Conservation (phyloP, 2,113 vertebrate species). For the Lates calcarifer region DNA sequence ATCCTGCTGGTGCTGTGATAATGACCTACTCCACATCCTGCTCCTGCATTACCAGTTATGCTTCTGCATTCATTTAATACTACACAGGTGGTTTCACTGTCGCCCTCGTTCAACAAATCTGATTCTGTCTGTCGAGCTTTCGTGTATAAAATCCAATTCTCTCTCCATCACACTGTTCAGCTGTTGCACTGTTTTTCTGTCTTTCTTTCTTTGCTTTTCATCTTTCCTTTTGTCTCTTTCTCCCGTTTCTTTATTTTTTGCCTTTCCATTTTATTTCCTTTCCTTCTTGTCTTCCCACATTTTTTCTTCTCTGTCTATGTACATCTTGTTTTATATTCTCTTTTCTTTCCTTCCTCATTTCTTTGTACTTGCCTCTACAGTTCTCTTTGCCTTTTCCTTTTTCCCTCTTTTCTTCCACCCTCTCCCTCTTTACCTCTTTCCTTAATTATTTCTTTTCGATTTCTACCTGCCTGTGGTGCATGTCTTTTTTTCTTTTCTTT, state of each 20-base stretch:
- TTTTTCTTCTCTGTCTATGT: not conserved
- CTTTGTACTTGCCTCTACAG: not conserved
- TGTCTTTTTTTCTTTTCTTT: too few species aligned
- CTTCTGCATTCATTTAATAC: slow-evolving; percentile 44
- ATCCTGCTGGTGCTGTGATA: slow-evolving; percentile 64
- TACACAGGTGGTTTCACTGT: slow-evolving; percentile 54
- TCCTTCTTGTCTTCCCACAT: not conserved
- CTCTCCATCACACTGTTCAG: slow-evolving; percentile 19
- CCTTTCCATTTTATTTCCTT: not conserved
- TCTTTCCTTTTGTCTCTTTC: not conserved
- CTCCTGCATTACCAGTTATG: slow-evolving; percentile 44
- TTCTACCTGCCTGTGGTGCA: too few species aligned
- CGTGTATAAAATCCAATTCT: slow-evolving; percentile 23
- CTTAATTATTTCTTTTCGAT: too few species aligned
- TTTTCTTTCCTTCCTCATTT: not conserved
- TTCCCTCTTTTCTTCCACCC: not conserved
- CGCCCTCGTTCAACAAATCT: slow-evolving; percentile 35
- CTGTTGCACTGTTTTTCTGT: not conserved
- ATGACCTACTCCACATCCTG: slow-evolving; percentile 66
- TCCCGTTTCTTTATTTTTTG: too few species aligned
- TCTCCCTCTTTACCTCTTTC: not conserved
- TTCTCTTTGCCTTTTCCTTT: not conserved
- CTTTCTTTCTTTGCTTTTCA: not conserved
- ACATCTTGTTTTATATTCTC: rapidly evolving
- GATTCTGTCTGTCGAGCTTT: slow-evolving; percentile 33